Base-by-base conservation (phyloP, 2,113 vertebrate species). In the Aptenodytes patagonicus region DNA sequence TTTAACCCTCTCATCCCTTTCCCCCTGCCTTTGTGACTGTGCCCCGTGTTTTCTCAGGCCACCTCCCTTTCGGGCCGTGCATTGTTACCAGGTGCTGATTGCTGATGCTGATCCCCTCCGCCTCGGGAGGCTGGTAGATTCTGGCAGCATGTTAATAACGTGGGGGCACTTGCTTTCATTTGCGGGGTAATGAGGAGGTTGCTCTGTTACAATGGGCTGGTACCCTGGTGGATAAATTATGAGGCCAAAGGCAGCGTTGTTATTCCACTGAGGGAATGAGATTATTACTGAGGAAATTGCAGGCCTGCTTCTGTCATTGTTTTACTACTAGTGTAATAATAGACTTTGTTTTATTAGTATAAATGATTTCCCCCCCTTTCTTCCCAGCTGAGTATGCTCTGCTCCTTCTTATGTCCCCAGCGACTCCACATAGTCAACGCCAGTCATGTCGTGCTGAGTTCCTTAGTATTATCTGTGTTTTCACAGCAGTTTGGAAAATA, bases 221-320 rank as follows among this genome's bases (percentile, higher is more conserved):
- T 77, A 68, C 88, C 71, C 85, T 81, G 24, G 51, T 89, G 95
- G 79, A 92, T 94, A 90, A 95, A 94, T 97, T 83, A 90, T 2
- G 1, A 89, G 76, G 92, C 92, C 83, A 78, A 95, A 73, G 90
- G 96, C 95, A 92, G 64, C 16, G 90, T 3, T 83, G 79, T 80
- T 93, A 93, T 97, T 88, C 85, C 92, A 81, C 0, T 0, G 7
- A 90, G 94, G 79, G 79, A 94, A 62, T 51, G 76, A 93, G 94
- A 95, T 96, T 93, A 97, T 97, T 97, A 93, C 85, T 55, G 92
- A 93, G 92, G 95, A 97, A 97, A 97, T 97, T 95, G 83, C 88
- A 89, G 95, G 72, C 85, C 94, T 90, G 90, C 83, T 96, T 55
- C 51, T 81, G 52, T 31, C 3, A 0, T 91, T 87, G 77, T 89